Percentiles rank a stretch among this genome's conserved stretches.
Evolutionary conservation across 1,140 invertebrate genomes (phyloP).

Genomic region (Magallana ariakensis): DNA sequence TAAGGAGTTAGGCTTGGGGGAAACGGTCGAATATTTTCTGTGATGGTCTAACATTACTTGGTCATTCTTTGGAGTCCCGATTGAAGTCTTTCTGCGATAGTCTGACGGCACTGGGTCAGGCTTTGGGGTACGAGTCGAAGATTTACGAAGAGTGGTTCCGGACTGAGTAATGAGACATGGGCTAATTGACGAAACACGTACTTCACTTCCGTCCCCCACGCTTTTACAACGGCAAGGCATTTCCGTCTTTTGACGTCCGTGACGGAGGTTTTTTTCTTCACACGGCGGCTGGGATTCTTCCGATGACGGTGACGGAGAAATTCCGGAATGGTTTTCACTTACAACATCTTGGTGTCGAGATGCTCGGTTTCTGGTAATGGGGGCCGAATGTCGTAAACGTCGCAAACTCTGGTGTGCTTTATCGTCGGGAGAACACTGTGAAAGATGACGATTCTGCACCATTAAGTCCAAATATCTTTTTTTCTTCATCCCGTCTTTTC

Average conservation of each 20-base stretch:
- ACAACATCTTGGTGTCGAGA: no score
- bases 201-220: neutral
- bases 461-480: neutral
- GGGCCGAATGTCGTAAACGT: neutral
- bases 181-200: neutral
- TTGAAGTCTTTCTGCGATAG: no score
- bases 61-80: no score
- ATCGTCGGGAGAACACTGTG: neutral
- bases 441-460: neutral
- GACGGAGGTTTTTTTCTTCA: no score
- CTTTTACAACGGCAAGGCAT: constrained; percentile 10
- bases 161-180: neutral
- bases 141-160: neutral
- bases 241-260: neutral
- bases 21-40: neutral
- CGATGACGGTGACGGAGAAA: no score
- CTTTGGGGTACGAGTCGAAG: neutral
- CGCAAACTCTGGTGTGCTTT: neutral
- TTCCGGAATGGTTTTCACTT: no score
- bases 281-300: no score
- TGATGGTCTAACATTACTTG: no score
- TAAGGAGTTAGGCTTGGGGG: no score
- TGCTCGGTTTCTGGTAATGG: neutral
- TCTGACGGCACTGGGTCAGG: neutral
- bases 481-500: neutral